Evolutionary conservation across 2,888 invertebrate species (phyloP).

Genomic region (Podabrus alpinus): DNA sequence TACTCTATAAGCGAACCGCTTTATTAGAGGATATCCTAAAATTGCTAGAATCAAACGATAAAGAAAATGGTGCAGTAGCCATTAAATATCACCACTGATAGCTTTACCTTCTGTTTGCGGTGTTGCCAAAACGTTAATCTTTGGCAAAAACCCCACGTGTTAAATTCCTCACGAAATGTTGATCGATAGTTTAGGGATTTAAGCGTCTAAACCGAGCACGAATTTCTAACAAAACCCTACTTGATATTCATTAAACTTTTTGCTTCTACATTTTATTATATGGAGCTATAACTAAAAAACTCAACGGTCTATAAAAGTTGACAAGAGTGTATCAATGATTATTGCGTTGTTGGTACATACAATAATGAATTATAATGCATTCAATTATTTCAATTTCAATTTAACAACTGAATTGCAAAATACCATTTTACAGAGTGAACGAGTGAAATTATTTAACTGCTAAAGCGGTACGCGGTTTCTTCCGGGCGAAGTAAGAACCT

Average conservation of each 20-base stretch:
- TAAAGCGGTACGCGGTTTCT: too few relatives aligned
- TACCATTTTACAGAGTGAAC: background rate
- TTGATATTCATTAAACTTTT: constrained; percentile 23
- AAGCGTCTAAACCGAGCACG: constrained; percentile 25
- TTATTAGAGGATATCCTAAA: constrained; percentile 40
- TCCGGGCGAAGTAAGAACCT: too few relatives aligned
- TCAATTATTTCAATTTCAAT: background rate
- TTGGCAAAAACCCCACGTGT: constrained; percentile 29
- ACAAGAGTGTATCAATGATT: background rate
- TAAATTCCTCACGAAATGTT: constrained; percentile 31
- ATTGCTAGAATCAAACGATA: constrained; percentile 37
- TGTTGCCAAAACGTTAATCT: constrained; percentile 35
- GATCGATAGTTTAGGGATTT: constrained; percentile 35
- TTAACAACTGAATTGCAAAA: background rate
- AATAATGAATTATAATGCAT: background rate
- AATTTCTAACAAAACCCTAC: constrained; percentile 23
- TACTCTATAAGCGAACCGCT: constrained; percentile 37
- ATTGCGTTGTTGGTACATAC: background rate
- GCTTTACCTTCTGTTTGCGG: constrained; percentile 34
- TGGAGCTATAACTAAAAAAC: constrained; percentile 1
- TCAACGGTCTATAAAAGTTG: background rate
- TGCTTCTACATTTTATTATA: constrained; percentile 7
- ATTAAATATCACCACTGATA: constrained; percentile 37
- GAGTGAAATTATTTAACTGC: too few relatives aligned
- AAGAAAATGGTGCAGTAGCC: constrained; percentile 35